phyloP scores from a whole-genome alignment of 2,888 invertebrate species.

The Tholera decimalis region DNA sequence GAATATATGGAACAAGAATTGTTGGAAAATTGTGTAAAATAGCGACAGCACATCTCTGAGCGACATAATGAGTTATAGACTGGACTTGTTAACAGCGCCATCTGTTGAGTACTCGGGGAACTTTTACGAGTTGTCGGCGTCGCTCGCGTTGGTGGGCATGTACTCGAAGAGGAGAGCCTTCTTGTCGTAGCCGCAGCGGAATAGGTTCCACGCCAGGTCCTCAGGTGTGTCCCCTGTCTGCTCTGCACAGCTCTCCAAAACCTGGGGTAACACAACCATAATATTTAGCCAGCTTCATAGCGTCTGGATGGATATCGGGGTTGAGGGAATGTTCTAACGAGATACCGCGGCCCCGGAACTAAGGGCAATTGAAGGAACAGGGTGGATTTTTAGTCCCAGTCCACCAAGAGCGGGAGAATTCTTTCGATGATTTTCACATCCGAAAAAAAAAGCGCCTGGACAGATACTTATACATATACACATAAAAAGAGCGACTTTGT shows the following conservation, averaged over 20 bases:
- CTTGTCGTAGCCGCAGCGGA: constrained; percentile 85
- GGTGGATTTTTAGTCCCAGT: too few relatives aligned
- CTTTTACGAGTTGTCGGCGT: constrained; percentile 63
- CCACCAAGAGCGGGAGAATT: too few relatives aligned
- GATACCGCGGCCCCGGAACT: too few relatives aligned
- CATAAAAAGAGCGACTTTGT: too few relatives aligned
- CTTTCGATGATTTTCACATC: too few relatives aligned
- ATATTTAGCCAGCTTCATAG: not conserved
- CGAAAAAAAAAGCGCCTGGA: too few relatives aligned
- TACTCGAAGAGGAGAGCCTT: constrained; percentile 83
- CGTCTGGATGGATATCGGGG: too few relatives aligned
- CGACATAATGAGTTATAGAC: constrained; percentile 11
- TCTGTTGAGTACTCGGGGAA: constrained; percentile 37
- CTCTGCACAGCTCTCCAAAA: constrained; percentile 82
- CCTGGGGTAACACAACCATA: constrained; percentile 66
- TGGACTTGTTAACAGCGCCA: constrained; percentile 39
- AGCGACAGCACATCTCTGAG: constrained; percentile 30
- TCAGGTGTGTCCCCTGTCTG: constrained; percentile 81
- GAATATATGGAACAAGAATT: constrained; percentile 27
- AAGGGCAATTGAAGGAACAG: too few relatives aligned
- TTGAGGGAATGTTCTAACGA: too few relatives aligned
- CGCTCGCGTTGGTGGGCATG: constrained; percentile 73
- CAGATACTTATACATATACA: too few relatives aligned
- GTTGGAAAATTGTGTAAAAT: constrained; percentile 29
- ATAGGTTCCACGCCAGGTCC: constrained; percentile 86